Percentiles rank a stretch among this genome's conserved stretches.
phyloP scores from a whole-genome alignment of 2,113 vertebrate species.

The Plecotus auritus region DNA sequence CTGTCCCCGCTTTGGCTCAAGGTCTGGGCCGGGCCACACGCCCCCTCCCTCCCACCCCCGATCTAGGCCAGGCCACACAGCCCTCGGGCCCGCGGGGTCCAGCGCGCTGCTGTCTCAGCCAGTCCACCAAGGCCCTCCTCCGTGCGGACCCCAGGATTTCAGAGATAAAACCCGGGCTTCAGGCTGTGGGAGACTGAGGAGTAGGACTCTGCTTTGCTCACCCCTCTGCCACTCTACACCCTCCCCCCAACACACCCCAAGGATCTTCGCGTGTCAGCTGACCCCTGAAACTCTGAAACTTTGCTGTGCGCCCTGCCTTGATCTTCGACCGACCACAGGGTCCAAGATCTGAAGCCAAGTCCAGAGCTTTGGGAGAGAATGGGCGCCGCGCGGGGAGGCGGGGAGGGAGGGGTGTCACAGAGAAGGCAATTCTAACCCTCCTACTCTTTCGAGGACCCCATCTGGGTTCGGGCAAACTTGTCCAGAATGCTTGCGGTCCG shows the following conservation, averaged over 20 bases:
- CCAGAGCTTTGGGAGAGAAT: not conserved
- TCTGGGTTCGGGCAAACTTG: not conserved
- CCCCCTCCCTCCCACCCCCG: not conserved
- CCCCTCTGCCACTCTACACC: not conserved
- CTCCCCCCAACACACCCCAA: not conserved
- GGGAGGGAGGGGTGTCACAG: too few relatives aligned
- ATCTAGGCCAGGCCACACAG: not conserved
- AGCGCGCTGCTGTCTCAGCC: not conserved
- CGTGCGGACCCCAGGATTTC: not conserved
- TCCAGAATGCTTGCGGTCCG: not conserved
- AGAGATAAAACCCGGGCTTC: not conserved
- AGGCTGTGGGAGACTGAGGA: not conserved
- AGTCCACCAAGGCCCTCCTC: not conserved
- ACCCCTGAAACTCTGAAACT: not conserved
- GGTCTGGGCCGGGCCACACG: not conserved
- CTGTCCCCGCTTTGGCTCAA: not conserved
- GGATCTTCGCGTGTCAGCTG: not conserved
- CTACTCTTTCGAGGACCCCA: not conserved
- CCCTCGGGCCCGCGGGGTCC: not conserved
- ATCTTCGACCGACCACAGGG: not conserved
- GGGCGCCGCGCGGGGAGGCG: too few relatives aligned
- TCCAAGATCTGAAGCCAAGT: not conserved
- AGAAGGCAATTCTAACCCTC: not conserved
- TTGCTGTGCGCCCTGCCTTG: not conserved
- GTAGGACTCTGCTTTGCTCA: not conserved